These are phyloP conservation scores for Lagocephalus sceleratus DNA, from an alignment of 2,797 vertebrate genomes.

Conservation along the genomic window DNA sequence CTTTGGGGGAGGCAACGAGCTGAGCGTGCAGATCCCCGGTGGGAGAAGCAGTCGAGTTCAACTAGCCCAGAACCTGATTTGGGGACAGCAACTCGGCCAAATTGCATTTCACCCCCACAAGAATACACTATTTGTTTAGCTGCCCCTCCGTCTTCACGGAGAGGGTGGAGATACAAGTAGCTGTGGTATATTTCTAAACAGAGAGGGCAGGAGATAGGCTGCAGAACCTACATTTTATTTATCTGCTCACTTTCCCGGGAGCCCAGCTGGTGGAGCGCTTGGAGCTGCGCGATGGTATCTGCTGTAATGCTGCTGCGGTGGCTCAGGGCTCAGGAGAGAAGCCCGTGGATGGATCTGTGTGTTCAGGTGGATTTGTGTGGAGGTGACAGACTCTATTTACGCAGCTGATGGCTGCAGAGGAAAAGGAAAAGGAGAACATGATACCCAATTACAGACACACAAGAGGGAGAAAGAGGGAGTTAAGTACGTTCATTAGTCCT, in stretches of 20 bases:
- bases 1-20: conserved; percentile 32
- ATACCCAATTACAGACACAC: conserved; percentile 54
- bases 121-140: conserved; percentile 41
- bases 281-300: conserved; percentile 59
- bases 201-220: conserved; percentile 53
- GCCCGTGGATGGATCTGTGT: conserved; percentile 3
- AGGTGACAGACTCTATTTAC: conserved; percentile 54
- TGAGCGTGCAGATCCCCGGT: conserved; percentile 13
- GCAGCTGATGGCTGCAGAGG: conserved; percentile 48
- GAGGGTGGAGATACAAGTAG: conserved; percentile 27
- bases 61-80: conserved; percentile 24
- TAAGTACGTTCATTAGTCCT: conserved; percentile 59
- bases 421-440: conserved; percentile 41
- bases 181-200: conserved; percentile 31
- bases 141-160: conserved; percentile 38
- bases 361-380: conserved; percentile 8
- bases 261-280: conserved; percentile 42
- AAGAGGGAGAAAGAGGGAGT: conserved; percentile 29
- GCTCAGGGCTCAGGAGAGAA: conserved; percentile 40
- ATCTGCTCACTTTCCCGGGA: conserved; percentile 54
- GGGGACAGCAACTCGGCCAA: conserved; percentile 17
- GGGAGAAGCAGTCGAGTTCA: conserved; percentile 19
- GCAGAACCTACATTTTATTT: conserved; percentile 53
- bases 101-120: conserved; percentile 11
- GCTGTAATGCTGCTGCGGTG: conserved; percentile 35